phyloP scores from a whole-genome alignment of 2,888 invertebrate genomes.

The Archips xylosteana region DNA sequence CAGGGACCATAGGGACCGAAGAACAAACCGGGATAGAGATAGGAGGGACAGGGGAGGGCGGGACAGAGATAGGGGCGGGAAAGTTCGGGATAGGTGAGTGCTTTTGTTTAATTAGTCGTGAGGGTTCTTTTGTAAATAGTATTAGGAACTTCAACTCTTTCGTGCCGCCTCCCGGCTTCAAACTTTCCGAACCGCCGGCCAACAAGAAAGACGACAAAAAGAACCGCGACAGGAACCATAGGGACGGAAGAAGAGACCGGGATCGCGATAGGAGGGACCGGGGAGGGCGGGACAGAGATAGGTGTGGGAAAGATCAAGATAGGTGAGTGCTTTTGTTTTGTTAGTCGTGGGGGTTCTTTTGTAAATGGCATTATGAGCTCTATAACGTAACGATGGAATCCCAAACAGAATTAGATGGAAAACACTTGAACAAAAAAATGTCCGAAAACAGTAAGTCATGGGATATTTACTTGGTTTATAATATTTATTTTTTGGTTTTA shows the following conservation, averaged over 20 bases:
- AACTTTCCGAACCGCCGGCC: conserved; percentile 56
- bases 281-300: conserved; percentile 41
- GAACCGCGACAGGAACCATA: conserved; percentile 59
- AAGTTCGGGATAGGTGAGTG: conserved; percentile 16
- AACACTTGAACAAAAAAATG: no score
- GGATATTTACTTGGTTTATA: no score
- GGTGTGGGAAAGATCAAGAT: conserved; percentile 15
- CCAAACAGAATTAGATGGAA: no score
- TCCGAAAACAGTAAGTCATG: no score
- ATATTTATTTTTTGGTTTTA: no score
- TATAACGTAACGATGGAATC: no score
- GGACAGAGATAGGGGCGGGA: conserved; percentile 23
- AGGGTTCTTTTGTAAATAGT: no score
- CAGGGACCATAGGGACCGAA: conserved; percentile 55
- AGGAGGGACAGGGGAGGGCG: conserved; percentile 46
- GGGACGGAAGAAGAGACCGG: conserved; percentile 54
- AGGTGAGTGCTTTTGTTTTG: not conserved
- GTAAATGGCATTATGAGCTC: no score
- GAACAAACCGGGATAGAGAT: conserved; percentile 50
- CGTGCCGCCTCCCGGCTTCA: no score
- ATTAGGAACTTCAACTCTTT: conserved; percentile 73
- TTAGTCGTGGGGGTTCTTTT: no score
- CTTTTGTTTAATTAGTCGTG: not conserved
- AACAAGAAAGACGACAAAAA: conserved; percentile 40
- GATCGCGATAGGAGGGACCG: conserved; percentile 46